Evolutionary conservation across 1,140 invertebrate species (phyloP), one percentile per base, ranked within the genome.

Genomic region (Orchesella cincta): DNA sequence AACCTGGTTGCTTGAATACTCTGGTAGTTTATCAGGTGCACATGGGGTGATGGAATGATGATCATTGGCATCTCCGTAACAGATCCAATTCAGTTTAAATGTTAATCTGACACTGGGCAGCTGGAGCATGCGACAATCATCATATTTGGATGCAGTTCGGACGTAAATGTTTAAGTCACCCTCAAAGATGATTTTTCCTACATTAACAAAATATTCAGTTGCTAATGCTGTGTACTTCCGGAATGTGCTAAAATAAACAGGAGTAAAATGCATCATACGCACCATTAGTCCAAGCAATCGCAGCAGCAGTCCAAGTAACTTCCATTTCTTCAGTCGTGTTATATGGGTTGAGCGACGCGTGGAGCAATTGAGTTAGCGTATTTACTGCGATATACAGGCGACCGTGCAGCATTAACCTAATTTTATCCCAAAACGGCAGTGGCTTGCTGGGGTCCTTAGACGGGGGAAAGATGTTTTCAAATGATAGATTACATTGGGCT

Each of bases 291-390:
- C 97, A 98, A 82, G 99, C 95, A 82, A 99, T 91, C 26, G 93
- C 91, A 0, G 97, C 88, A 80, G 95, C 90, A 8, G 90, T 92
- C 96, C 97, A 99, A 0, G 94, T 94, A 26, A 98, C 87, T 85
- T 99, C 97, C 94, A 99, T 98, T 86, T 99, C 93, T 85, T 99
- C 98, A 0, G 97, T 99, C 0, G 94, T 97, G 84, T 99, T 99
- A 84, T 98, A 99, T 0, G 98, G 98, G 88, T 99, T 96, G 3
- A 97, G 87, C 0, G 96, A 98, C 1, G 96, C 96, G 85, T 98
- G 96, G 82, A 99, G 84, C 46, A 96, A 86, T 23, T 97, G 90
- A 1, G 94, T 95, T 78, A 98, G 88, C 83, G 94, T 92, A 82
- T 92, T 90, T 14, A 94, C 92, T 74, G 93, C 92, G 81, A 96